A percentile compares a stretch with the other conserved stretches of the same genome.
These are phyloP conservation scores for Cetoscarus ocellatus DNA, from an alignment of 2,797 vertebrate species.

Conservation along the genomic window DNA sequence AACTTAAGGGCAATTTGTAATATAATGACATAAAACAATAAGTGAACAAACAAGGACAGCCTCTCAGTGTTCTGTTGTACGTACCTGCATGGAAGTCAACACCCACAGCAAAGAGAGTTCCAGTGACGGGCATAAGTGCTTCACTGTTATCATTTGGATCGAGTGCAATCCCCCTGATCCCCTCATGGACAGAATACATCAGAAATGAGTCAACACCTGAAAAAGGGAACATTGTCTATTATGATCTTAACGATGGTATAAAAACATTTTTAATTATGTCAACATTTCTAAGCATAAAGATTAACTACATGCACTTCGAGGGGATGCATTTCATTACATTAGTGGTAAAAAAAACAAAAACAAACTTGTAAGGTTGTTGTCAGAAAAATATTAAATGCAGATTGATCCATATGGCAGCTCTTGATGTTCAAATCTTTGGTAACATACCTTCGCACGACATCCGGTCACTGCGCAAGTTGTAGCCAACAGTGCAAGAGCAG, in stretches of 20 bases:
- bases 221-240: slow-evolving; percentile 20
- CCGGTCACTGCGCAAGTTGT: slow-evolving; percentile 93
- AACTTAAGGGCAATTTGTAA: no score
- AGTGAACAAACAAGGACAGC: background rate
- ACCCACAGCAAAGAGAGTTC: slow-evolving; percentile 96
- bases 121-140: slow-evolving; percentile 96
- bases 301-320: no score
- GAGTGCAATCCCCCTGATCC: slow-evolving; percentile 93
- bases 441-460: slow-evolving; percentile 93
- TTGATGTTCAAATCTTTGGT: background rate
- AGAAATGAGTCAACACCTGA: slow-evolving; percentile 96
- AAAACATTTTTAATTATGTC: background rate
- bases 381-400: background rate
- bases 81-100: slow-evolving; percentile 98
- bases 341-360: background rate
- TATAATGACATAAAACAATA: background rate
- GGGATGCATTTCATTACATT: background rate
- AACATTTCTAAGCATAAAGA: no score
- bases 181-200: slow-evolving; percentile 98
- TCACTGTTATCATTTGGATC: slow-evolving; percentile 95
- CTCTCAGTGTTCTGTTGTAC: background rate
- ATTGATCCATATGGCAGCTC: background rate
- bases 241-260: background rate
- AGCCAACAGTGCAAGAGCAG: slow-evolving; percentile 95
- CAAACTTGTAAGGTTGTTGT: background rate